These are phyloP conservation scores for Melipona bicolor DNA, from an alignment of 2,888 invertebrate species.

Conservation along the genomic window DNA sequence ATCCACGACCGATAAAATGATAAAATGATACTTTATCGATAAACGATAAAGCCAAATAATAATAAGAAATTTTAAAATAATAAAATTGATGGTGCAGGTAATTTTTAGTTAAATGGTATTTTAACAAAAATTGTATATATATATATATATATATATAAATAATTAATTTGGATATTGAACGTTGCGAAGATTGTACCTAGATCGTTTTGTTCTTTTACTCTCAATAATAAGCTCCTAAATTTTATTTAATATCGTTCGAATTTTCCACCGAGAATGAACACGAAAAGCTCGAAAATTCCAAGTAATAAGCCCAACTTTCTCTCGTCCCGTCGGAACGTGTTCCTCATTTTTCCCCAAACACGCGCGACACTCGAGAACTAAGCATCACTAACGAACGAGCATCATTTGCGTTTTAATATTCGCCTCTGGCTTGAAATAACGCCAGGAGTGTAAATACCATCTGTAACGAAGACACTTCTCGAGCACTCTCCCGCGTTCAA, in stretches of 20 bases:
- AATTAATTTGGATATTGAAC: too few relatives aligned
- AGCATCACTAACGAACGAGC: neutral
- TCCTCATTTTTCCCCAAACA: neutral
- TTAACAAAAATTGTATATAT: neutral
- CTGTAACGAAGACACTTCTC: neutral
- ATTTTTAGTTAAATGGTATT: neutral
- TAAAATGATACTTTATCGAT: too few relatives aligned
- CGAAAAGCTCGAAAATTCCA: neutral
- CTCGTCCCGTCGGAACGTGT: neutral
- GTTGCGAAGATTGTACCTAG: too few relatives aligned
- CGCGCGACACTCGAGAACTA: too few relatives aligned
- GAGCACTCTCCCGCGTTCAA: slow-evolving; percentile 1
- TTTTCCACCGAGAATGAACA: neutral
- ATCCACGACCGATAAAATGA: too few relatives aligned
- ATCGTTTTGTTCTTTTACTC: too few relatives aligned
- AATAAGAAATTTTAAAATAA: too few relatives aligned
- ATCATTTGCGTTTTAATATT: slow-evolving; percentile 5
- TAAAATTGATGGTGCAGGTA: neutral
- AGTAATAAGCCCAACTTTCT: neutral
- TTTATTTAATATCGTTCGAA: neutral
- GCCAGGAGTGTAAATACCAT: neutral
- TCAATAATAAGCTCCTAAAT: neutral
- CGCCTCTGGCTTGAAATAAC: neutral
- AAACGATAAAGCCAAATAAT: neutral
- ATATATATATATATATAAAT: neutral